Base-by-base conservation (phyloP, 2,888 invertebrate species). In the Mesorhabditis belari region DNA sequence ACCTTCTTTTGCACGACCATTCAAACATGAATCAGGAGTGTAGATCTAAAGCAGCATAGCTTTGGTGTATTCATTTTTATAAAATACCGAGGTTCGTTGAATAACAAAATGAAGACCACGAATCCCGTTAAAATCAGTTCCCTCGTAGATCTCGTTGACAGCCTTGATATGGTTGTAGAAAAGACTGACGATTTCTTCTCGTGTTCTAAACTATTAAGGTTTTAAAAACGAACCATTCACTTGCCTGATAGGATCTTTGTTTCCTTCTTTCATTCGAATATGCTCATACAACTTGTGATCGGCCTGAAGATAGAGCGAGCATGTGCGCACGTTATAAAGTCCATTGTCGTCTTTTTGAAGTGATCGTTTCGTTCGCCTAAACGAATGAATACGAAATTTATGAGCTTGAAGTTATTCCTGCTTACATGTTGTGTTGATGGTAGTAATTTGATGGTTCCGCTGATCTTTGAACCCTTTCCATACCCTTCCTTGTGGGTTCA, bases 141-240 rank as follows among this genome's bases (percentile, higher is more conserved):
- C 90, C 74, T 91, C 87, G 84, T 95, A 95, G 82, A 95, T 95
- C 82, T 91, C 91, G 86, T 94, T 95, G 81, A 95, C 93, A 71
- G 94, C 94, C 76, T 93, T 94, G 77, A 99, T 94, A 84, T 98
- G 98, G 83, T 93, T 94, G 62, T 94, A 92, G 83, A 98, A 95
- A 76, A 98, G 86, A 0, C 94, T 92, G 67, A 94, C 86, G 80
- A 98, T 96, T 85, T 98, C 96, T 82, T 98, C 95, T 65, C 91
- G 87, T 2, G 94, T 94, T 84, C 94, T 78, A 57, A n/a, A n/a
- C n/a, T n/a, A n/a, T n/a, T n/a, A n/a, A n/a, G n/a, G n/a, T n/a
- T n/a, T n/a, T n/a, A n/a, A n/a, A n/a, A n/a, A n/a, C n/a, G n/a
- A n/a, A n/a, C n/a, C n/a, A n/a, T n/a, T n/a, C n/a, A n/a, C 79